Base-by-base conservation (phyloP, 2,797 vertebrate species). In the Notoglanidium macrostoma region DNA sequence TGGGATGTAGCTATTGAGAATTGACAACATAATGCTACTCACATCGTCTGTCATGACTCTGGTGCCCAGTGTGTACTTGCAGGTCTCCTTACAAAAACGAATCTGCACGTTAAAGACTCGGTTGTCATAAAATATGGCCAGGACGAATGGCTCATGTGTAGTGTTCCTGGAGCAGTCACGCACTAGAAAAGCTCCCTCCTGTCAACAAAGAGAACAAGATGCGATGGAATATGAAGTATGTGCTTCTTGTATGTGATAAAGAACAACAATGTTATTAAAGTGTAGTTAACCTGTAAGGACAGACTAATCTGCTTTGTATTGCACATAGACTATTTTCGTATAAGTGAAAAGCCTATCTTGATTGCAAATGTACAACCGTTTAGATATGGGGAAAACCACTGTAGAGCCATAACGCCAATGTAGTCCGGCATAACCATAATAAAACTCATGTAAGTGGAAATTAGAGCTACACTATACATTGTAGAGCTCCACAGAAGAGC, bases 61-160 rank as follows among this genome's bases (percentile, higher is more conserved):
- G 0, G 96, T 97, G 85, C 97, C 97, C 87, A 99, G 91, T 0
- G 93, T 94, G 0, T 96, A 99, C 88, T 97, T 96, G 68, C 90
- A 88, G 77, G 63, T 94, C 3, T 90, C 92, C 73, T 95, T 94
- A 7, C 97, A 92, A 90, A 96, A 98, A 55, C 97, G 96, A 61
- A 99, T 96, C 92, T 98, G 97, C 46, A 99, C 94, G 21, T 98
- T 98, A 91, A 97, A 99, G 40, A 98, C 97, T 91, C 94, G 97
- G 91, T 94, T 96, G 85, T 95, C 91, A 0, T 97, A 93, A 88
- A 96, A 98, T 88, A 99, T 93, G 0, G 94, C 95, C 93, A 98
- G 86, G 21, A 98, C 97, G 0, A 96, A 95, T 0, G 98, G 98
- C 40, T 98, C 97, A 1, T 95, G 86, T 54, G 63, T 90, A 86